Base-by-base conservation (phyloP, 2,888 invertebrate species). In the Calliopum simillimum region DNA sequence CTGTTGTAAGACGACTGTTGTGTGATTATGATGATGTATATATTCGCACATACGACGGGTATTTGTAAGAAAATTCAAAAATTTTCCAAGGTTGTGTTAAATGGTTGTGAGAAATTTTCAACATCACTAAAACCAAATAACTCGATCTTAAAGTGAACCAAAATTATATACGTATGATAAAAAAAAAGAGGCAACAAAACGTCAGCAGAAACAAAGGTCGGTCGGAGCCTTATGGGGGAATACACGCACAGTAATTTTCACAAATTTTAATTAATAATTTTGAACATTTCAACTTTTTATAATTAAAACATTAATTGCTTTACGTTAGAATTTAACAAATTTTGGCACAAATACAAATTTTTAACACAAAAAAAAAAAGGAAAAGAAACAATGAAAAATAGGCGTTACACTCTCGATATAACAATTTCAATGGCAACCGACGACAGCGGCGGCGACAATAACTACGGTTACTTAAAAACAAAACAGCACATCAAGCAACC, bases 41-140 rank as follows among this genome's bases (percentile, higher is more conserved):
- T 61, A 62, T 66, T 56, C 43, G 66, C 61, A 61, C 59, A 62
- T 62, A 51, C 61, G 70, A 51, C 61, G 70, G 63, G 23, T 47
- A 56, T 19, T 19, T 63, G 8, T 33, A 33, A 2, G 33, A 33
- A 33, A 33, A n/a, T n/a, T 33, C 8, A 33, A 58, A 58, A 23
- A 33, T n/a, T 66, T 66, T 56, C 25, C 56, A 66, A 66, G 66
- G 58, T 58, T 66, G 47, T 47, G 19, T 58, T 65, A 25, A 23
- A 14, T 21, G 46, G 44, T 56, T 51, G n/a, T 19, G 64, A 51
- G 55, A 56, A 56, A 66, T 25, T 58, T 47, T 66, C 56, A 55
- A 44, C 65, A 56, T 66, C 19, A 58, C 46, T 47, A 58, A 33
- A 33, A 33, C 8, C 1, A 33, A 33, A 6, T n/a, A 33, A 8